These are phyloP conservation scores for Tyrophagus putrescentiae DNA, from an alignment of 1,140 invertebrate genomes.

Conservation along the genomic window DNA sequence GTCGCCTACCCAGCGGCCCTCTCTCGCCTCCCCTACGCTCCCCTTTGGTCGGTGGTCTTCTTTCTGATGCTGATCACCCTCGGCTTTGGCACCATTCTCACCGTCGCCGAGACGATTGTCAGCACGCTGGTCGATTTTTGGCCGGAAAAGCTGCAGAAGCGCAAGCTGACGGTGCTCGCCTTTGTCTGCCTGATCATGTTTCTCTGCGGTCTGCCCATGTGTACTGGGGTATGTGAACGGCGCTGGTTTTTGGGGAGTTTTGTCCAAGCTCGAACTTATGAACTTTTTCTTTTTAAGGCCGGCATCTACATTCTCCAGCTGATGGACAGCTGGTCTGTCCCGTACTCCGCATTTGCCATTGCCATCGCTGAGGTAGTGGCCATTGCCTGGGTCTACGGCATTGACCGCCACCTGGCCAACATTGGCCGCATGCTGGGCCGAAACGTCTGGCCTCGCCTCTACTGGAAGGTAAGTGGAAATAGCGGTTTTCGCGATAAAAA, in stretches of 20 bases:
- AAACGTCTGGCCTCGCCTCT: conserved; percentile 48
- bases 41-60: conserved; percentile 37
- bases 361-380: conserved; percentile 34
- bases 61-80: conserved; percentile 38
- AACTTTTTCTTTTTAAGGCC: conserved; percentile 28
- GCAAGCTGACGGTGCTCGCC: conserved; percentile 47
- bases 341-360: conserved; percentile 31
- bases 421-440: conserved; percentile 57
- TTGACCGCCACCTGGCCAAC: conserved; percentile 47
- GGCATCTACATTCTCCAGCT: conserved; percentile 35
- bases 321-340: conserved; percentile 34
- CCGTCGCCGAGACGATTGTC: conserved; percentile 30
- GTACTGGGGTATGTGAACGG: conserved; percentile 24
- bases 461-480: conserved; percentile 64
- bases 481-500: conserved; percentile 54
- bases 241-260: not conserved
- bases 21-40: conserved; percentile 30
- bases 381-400: conserved; percentile 36
- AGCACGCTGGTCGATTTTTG: conserved; percentile 31
- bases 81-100: conserved; percentile 44
- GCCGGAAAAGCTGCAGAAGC: conserved; percentile 23
- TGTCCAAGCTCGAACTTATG: conserved; percentile 19
- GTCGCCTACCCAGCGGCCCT: conserved; percentile 36
- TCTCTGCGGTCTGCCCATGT: conserved; percentile 44
- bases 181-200: conserved; percentile 54